Base-by-base conservation (phyloP, 2,888 invertebrate genomes). In the Dioctria rufipes region DNA sequence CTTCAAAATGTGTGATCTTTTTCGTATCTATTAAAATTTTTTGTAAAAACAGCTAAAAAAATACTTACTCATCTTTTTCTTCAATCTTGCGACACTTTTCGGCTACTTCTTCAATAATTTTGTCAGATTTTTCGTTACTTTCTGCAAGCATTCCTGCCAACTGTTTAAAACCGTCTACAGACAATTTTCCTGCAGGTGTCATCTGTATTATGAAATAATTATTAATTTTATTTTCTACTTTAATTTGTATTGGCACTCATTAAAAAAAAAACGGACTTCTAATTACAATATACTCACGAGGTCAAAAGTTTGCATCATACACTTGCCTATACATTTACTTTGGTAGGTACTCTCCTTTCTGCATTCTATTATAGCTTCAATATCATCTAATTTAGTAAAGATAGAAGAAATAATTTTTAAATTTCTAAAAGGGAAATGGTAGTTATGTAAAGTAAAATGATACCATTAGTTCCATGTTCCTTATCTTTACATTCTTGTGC, bases 391-490 rank as follows among this genome's bases (percentile, higher is more conserved):
- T 6, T 46, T 25, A 25, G 25, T n/a, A 37, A 37, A 51, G 3
- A 40, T 71, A 6, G 5, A 39, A 6, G 3, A 65, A 65, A 39
- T 65, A 8, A 37, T 63, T 25, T 63, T 39, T 6, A 25, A 39
- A 37, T 37, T 39, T 63, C 9, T 42, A 2, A 42, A 46, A 66
- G 13, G 43, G 13, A 5, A 43, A 2, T 66, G 25, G 25, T 25
- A 4, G 4, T 5, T 42, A n/a, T 37, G 51, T 51, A 60, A 60
- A 60, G 6, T 11, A 13, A 25, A 13, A n/a, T 37, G 13, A 39
- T 75, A 75, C 73, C 73, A 42, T 75, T 60, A 60, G 73, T 75
- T 13, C 60, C 73, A 13, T 25, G 6, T 42, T 60, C 60, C 8
- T 42, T n/a, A 3, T 2, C 43, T 4, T 42, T 75, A 39, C 73